A percentile compares a stretch with the other conserved stretches of the same genome.
phyloP scores from a whole-genome alignment of 2,888 invertebrate genomes.

The Melieria picta region DNA sequence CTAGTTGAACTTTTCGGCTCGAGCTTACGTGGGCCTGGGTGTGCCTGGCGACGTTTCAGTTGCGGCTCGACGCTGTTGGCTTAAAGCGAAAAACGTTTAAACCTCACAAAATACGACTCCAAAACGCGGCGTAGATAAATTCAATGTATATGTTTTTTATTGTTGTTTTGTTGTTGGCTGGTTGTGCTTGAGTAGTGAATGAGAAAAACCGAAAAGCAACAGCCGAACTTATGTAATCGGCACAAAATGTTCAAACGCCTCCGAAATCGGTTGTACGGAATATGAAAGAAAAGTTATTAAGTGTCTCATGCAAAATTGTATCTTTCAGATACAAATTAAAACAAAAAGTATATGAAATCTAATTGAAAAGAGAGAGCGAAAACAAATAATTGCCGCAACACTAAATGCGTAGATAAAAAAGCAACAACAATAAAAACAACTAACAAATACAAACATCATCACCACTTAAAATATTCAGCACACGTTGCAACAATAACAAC shows the following conservation, averaged over 20 bases:
- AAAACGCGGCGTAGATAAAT: neutral
- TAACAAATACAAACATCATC: neutral
- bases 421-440: neutral
- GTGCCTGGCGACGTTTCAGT: conserved; percentile 29
- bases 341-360: too few relatives aligned
- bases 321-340: too few relatives aligned
- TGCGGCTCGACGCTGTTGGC: conserved; percentile 24
- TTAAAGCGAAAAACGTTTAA: conserved; percentile 17
- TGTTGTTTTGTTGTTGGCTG: too few relatives aligned
- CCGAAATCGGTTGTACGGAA: neutral
- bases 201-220: neutral
- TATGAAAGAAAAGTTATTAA: neutral
- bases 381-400: neutral
- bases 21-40: conserved; percentile 9
- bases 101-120: neutral
- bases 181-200: neutral
- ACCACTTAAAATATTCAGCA: neutral
- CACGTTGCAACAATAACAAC: neutral
- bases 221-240: neutral
- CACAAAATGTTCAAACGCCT: neutral
- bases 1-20: too few relatives aligned
- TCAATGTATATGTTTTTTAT: neutral
- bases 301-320: neutral
- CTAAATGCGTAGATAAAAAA: conserved; percentile 2
- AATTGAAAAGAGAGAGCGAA: neutral